A percentile compares a stretch with the other conserved stretches of the same genome.
Evolutionary conservation across 64 coral and sea anemone species (phyloP).

Genomic region (Actinia tenebrosa): DNA sequence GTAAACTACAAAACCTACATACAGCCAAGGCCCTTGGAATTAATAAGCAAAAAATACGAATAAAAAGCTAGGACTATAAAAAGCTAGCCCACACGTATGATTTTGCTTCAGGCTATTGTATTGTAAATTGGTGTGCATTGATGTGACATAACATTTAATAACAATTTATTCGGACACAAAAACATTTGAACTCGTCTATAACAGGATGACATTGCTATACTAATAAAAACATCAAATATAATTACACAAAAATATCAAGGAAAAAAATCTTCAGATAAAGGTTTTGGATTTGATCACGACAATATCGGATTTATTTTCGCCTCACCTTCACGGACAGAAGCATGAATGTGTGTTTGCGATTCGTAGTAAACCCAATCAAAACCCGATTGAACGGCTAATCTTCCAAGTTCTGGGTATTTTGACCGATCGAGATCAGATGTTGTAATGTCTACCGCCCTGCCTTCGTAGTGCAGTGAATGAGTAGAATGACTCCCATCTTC

Average conservation of each 20-base stretch:
- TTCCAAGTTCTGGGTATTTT: constrained; percentile 62
- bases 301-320: not conserved
- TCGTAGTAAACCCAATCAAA: constrained; percentile 88
- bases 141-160: not conserved
- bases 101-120: constrained; percentile 4
- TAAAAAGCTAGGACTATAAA: not conserved
- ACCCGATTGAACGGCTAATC: constrained; percentile 73
- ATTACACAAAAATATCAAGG: not conserved
- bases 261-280: not conserved
- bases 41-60: not conserved
- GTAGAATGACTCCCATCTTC: constrained; percentile 59
- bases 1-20: not conserved
- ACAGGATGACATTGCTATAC: not conserved
- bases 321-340: constrained; percentile 48
- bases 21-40: not conserved
- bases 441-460: constrained; percentile 73
- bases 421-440: constrained; percentile 52
- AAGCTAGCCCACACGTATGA: not conserved
- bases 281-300: not conserved
- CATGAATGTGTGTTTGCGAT: constrained; percentile 57
- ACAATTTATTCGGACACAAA: not conserved
- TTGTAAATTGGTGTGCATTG: not conserved
- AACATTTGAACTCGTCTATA: not conserved
- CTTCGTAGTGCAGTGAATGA: constrained; percentile 87
- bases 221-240: not conserved